Conservation (phyloP, 2,113 vertebrate species). For the Peromyscus maniculatus region DNA sequence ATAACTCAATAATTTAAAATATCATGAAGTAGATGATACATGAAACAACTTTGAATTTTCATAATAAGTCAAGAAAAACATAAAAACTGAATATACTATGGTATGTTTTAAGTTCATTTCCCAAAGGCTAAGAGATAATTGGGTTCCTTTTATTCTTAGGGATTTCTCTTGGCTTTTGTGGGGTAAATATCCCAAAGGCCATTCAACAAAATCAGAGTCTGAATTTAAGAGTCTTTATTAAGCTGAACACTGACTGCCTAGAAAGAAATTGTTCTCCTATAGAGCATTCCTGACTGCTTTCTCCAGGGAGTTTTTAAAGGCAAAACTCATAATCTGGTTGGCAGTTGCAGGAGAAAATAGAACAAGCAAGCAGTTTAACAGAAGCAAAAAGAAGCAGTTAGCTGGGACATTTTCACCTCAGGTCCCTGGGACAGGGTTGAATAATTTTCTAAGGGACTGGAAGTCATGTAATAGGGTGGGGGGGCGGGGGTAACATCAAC, state of each 20-base stretch:
- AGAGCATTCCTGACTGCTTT: neutral
- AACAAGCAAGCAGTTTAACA: neutral
- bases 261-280: neutral
- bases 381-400: neutral
- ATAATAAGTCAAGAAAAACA: neutral
- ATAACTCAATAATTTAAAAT: neutral
- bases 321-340: neutral
- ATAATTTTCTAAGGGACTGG: neutral
- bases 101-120: neutral
- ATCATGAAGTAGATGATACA: neutral
- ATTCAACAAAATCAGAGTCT: neutral
- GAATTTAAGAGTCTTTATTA: neutral
- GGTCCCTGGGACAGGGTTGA: neutral
- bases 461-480: too few species aligned
- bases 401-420: neutral
- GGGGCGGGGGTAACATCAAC: neutral
- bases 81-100: neutral
- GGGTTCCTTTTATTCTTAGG: neutral
- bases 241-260: neutral
- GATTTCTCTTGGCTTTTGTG: neutral
- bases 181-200: neutral
- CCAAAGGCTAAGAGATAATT: neutral
- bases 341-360: neutral
- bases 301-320: neutral
- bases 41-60: neutral